Percentiles rank a stretch among this genome's conserved stretches.
These are phyloP conservation scores for Otis tarda DNA, from an alignment of 2,113 vertebrate genomes.

Conservation along the genomic window DNA sequence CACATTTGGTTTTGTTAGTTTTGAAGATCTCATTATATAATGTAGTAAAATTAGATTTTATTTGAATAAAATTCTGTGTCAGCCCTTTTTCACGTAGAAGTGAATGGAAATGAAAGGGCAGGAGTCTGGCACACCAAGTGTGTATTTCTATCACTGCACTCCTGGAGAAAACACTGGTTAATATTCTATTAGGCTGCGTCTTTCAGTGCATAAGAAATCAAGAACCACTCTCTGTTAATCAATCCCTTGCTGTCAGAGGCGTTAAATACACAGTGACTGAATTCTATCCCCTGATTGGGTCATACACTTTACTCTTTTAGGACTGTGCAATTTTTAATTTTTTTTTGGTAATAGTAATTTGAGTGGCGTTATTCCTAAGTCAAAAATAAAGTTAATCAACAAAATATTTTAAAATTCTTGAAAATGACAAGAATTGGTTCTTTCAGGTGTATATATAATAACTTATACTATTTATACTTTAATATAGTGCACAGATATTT, in stretches of 20 bases:
- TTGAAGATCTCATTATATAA: neutral
- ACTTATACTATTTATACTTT: neutral
- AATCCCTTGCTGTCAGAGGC: neutral
- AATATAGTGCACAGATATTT: neutral
- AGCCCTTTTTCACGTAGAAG: neutral
- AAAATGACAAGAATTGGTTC: neutral
- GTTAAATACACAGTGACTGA: neutral
- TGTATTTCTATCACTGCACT: neutral
- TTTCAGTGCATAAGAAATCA: constrained; percentile 6
- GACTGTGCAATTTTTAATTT: neutral
- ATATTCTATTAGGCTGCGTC: neutral
- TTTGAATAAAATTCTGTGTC: neutral
- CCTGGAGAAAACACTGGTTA: constrained; percentile 15
- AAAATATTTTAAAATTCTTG: neutral
- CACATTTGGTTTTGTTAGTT: neutral
- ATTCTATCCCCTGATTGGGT: neutral
- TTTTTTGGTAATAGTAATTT: neutral
- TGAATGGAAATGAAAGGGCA: constrained; percentile 8
- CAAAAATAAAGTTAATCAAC: constrained; percentile 2
- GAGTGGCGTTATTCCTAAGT: neutral
- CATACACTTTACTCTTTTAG: neutral
- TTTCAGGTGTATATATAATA: neutral
- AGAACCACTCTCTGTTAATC: neutral
- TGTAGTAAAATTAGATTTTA: neutral
- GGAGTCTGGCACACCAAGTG: neutral